These are phyloP conservation scores for Poecilia gillii DNA, from an alignment of 2,797 vertebrate species.

Conservation along the genomic window DNA sequence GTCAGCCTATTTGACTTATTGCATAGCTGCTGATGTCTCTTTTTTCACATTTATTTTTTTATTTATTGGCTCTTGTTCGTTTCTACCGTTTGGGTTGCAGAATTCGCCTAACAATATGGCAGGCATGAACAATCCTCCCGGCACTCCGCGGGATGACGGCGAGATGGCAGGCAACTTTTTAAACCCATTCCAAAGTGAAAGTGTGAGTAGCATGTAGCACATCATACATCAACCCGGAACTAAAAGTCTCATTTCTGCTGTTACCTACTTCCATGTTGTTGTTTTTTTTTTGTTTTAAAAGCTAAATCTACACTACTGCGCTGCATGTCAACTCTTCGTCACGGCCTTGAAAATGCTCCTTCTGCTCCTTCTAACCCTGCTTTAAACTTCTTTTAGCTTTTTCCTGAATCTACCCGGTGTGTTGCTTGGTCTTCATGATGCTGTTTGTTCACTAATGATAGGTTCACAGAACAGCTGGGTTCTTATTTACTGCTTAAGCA, in stretches of 20 bases:
- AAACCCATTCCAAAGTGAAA: constrained; percentile 95
- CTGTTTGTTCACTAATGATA: background rate
- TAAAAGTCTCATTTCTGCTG: background rate
- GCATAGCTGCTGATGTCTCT: background rate
- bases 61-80: constrained; percentile 5
- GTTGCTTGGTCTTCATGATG: background rate
- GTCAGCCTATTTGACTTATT: constrained; percentile 65
- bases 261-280: background rate
- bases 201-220: constrained; percentile 80
- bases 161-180: constrained; percentile 93
- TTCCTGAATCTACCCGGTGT: background rate
- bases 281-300: background rate
- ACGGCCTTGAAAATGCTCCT: background rate
- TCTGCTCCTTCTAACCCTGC: constrained; percentile 1
- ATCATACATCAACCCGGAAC: background rate
- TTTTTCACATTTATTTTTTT: background rate
- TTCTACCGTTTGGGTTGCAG: constrained; percentile 61
- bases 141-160: constrained; percentile 89
- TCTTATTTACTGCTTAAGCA: background rate
- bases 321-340: background rate
- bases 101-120: constrained; percentile 92
- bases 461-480: background rate
- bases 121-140: constrained; percentile 90
- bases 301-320: background rate
- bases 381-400: background rate